Conservation (phyloP, 2,113 vertebrate genomes). For the Corythornis madagascariensis region DNA sequence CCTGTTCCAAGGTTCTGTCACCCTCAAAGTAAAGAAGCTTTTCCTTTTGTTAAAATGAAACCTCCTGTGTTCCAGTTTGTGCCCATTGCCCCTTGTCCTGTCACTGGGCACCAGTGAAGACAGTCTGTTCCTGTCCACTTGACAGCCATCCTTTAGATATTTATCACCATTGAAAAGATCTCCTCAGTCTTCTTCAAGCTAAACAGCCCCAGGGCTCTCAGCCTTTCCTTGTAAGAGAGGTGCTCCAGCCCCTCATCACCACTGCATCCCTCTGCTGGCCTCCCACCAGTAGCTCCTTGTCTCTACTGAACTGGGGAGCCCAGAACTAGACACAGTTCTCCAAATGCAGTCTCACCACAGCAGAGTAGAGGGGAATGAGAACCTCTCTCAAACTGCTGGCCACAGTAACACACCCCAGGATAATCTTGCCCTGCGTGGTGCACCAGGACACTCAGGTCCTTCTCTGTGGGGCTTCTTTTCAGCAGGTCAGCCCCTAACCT, state of each 20-base stretch:
- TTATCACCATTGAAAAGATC: background rate
- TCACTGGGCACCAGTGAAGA: background rate
- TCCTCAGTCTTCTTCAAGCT: background rate
- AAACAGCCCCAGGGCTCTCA: background rate
- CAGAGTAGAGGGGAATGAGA: background rate
- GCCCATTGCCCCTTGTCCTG: background rate
- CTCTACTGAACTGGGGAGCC: background rate
- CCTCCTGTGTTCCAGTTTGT: background rate
- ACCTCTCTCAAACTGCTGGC: background rate
- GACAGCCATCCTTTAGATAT: background rate
- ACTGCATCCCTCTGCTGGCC: too few relatives aligned
- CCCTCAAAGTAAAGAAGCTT: background rate
- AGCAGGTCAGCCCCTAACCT: background rate
- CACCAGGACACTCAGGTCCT: background rate
- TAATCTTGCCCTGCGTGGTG: background rate
- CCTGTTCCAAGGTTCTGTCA: background rate
- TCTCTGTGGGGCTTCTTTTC: background rate
- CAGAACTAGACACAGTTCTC: background rate
- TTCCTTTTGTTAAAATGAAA: background rate
- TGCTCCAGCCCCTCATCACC: too few relatives aligned
- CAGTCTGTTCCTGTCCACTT: background rate
- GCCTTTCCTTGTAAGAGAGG: background rate
- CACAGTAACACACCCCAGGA: background rate
- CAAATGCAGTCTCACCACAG: background rate
- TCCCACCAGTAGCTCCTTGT: too few relatives aligned